Evolutionary conservation across 2,113 vertebrate species (phyloP).

Genomic region (Saguinus midas): DNA sequence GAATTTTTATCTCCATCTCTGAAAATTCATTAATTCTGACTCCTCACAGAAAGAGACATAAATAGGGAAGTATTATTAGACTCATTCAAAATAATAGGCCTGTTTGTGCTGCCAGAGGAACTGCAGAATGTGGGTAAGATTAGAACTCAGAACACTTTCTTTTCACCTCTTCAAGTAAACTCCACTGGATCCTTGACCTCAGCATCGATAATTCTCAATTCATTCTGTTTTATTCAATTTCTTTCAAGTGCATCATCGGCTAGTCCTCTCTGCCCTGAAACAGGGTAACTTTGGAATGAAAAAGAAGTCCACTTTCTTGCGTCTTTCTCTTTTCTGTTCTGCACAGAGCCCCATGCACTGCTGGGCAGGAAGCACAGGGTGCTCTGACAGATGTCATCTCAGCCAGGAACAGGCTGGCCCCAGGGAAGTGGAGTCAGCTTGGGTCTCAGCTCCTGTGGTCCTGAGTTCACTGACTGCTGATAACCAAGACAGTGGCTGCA

Average conservation of each 20-base stretch:
- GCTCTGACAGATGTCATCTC: background rate
- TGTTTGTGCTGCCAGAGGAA: fast-evolving
- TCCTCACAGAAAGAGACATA: background rate
- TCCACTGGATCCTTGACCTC: background rate
- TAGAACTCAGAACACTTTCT: too few relatives aligned
- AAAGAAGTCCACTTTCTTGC: fast-evolving
- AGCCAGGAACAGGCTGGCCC: background rate
- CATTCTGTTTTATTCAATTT: background rate
- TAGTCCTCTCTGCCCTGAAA: background rate
- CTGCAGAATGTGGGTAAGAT: too few relatives aligned
- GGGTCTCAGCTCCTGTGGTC: background rate
- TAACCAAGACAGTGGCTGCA: fast-evolving
- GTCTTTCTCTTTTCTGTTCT: background rate
- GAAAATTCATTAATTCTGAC: slow-evolving; percentile 18
- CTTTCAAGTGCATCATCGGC: fast-evolving
- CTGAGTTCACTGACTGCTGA: background rate
- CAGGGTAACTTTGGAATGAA: too few relatives aligned
- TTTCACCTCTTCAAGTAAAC: too few relatives aligned
- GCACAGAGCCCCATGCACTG: fast-evolving
- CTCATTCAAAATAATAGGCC: background rate
- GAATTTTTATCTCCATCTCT: slow-evolving; percentile 48
- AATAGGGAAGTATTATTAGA: background rate
- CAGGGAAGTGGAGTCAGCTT: fast-evolving
- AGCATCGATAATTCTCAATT: too few relatives aligned
- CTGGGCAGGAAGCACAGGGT: background rate